phyloP scores from a whole-genome alignment of 1,140 invertebrate species.

The Archivesica marissinica region DNA sequence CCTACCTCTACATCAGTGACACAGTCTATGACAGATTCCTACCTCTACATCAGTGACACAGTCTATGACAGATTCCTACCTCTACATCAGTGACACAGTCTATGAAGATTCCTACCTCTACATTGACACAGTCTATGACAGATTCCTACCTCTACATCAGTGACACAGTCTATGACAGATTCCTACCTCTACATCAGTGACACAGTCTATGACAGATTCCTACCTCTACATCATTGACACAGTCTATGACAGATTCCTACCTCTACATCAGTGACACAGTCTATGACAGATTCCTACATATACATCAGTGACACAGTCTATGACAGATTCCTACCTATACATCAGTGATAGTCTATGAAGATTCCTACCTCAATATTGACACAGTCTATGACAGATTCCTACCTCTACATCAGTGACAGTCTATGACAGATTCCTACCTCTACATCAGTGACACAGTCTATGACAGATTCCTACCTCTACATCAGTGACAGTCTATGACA shows the following conservation, averaged over 20 bases:
- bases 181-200: slow-evolving; percentile 72
- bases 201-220: slow-evolving; percentile 74
- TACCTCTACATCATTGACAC: slow-evolving; percentile 75
- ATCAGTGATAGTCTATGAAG: too few relatives aligned
- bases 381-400: slow-evolving; percentile 72
- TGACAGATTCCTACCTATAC: slow-evolving; percentile 73
- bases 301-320: slow-evolving; percentile 73
- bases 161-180: slow-evolving; percentile 75
- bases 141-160: slow-evolving; percentile 69
- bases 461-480: slow-evolving; percentile 73
- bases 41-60: slow-evolving; percentile 76
- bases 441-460: slow-evolving; percentile 73
- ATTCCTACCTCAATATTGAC: too few relatives aligned
- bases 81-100: slow-evolving; percentile 73
- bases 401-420: slow-evolving; percentile 73
- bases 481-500: slow-evolving; percentile 73
- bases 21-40: slow-evolving; percentile 72
- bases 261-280: slow-evolving; percentile 73
- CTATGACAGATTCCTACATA: slow-evolving; percentile 74
- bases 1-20: slow-evolving; percentile 74
- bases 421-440: slow-evolving; percentile 75
- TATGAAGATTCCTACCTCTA: slow-evolving; percentile 76
- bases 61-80: slow-evolving; percentile 73
- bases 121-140: too few relatives aligned
- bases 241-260: slow-evolving; percentile 75